phyloP scores from a whole-genome alignment of 2,113 vertebrate genomes.

The Ramphastos sulfuratus region DNA sequence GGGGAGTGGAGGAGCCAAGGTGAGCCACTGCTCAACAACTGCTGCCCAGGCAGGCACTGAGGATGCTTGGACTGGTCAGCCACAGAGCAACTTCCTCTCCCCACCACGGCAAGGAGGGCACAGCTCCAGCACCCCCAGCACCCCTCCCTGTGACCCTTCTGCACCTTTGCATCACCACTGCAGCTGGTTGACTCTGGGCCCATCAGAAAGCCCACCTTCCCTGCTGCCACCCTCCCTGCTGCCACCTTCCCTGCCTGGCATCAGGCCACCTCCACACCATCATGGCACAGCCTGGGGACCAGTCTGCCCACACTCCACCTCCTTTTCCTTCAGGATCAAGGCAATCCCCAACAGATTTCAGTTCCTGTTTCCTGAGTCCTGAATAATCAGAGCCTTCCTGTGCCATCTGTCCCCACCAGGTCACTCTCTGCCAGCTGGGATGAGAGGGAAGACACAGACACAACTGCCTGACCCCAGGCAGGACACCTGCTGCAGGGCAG shows the following conservation, averaged over 20 bases:
- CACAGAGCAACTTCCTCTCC: background rate
- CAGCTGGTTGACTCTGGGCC: background rate
- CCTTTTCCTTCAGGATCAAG: background rate
- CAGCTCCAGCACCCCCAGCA: background rate
- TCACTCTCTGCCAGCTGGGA: background rate
- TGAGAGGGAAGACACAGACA: accelerated
- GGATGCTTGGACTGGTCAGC: background rate
- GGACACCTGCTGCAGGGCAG: too few relatives aligned
- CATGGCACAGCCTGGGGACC: background rate
- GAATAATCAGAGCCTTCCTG: background rate
- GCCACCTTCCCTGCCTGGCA: background rate
- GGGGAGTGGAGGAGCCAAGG: background rate
- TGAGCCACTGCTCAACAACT: background rate
- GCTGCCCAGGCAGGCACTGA: too few relatives aligned
- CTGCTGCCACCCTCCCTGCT: background rate
- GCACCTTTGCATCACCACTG: background rate
- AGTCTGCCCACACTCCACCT: background rate
- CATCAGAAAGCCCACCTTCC: background rate
- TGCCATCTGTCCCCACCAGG: too few relatives aligned
- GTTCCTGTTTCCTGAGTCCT: background rate
- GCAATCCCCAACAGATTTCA: background rate
- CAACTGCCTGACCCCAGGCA: background rate
- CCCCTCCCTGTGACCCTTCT: background rate
- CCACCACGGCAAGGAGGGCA: background rate
- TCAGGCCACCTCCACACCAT: background rate